Evolutionary conservation across 2,888 invertebrate species (phyloP).

Genomic region (Epistrophe eligans): DNA sequence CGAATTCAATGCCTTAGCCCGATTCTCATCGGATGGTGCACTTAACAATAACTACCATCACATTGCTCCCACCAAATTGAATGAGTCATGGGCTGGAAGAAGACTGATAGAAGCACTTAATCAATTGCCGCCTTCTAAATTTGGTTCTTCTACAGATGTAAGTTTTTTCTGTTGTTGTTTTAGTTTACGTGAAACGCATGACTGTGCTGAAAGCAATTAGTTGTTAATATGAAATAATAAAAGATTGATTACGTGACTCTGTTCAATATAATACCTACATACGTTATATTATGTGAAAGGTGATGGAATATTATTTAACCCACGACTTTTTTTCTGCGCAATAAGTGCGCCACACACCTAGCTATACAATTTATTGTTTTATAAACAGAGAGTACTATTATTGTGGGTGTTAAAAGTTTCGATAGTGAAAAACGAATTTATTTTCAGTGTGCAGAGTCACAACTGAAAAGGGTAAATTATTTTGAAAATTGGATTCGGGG

Average conservation of each 20-base stretch:
- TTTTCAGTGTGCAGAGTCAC: too few relatives aligned
- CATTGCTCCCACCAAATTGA: slow-evolving; percentile 84
- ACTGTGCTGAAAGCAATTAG: slow-evolving; percentile 49
- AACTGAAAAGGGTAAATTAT: too few relatives aligned
- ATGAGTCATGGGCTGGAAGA: slow-evolving; percentile 87
- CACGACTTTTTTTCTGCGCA: not conserved
- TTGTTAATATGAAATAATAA: slow-evolving; percentile 50
- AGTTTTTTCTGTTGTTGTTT: slow-evolving; percentile 26
- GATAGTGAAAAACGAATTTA: too few relatives aligned
- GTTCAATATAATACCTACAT: not conserved
- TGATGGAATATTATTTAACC: slow-evolving; percentile 29
- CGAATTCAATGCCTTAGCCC: slow-evolving; percentile 72
- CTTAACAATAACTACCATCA: slow-evolving; percentile 80
- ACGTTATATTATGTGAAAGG: slow-evolving; percentile 14
- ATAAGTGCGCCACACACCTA: not conserved
- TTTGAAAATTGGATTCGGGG: too few relatives aligned
- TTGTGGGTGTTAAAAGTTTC: not conserved
- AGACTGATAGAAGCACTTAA: slow-evolving; percentile 84
- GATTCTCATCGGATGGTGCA: slow-evolving; percentile 79
- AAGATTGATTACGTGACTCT: slow-evolving; percentile 57
- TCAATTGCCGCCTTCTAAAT: slow-evolving; percentile 80
- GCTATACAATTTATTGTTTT: not conserved
- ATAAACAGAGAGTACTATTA: not conserved
- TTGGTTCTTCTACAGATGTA: slow-evolving; percentile 79
- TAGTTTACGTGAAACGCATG: slow-evolving; percentile 39